Conservation (phyloP, 92 coral and sea anemone species). For the Virgularia gustaviana region DNA sequence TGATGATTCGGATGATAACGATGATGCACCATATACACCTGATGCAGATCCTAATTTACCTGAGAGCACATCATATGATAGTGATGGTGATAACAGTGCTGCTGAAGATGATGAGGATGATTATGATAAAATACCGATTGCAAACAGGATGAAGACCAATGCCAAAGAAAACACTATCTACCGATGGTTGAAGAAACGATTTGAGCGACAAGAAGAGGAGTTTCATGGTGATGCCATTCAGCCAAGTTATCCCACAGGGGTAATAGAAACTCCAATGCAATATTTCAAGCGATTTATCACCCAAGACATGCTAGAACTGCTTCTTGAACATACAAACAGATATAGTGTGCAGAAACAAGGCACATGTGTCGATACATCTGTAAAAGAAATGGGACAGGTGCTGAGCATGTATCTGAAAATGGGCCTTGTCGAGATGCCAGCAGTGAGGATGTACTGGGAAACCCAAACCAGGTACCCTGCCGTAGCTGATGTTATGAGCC, state of each 20-base stretch:
- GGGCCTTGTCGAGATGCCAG: conserved; percentile 33
- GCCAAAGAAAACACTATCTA: not conserved
- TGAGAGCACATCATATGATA: too few species aligned
- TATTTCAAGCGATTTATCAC: conserved; percentile 25
- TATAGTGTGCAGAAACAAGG: conserved; percentile 27
- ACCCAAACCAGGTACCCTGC: conserved; percentile 6
- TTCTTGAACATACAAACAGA: conserved; percentile 17
- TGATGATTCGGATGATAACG: conserved; percentile 20
- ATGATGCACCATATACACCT: too few species aligned
- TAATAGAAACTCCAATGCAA: conserved; percentile 16
- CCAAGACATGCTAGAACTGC: conserved; percentile 18
- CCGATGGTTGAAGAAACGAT: conserved; percentile 7
- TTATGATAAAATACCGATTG: not conserved
- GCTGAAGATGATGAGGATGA: not conserved
- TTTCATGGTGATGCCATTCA: conserved; percentile 8
- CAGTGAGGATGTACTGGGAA: conserved; percentile 26
- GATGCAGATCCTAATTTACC: not conserved
- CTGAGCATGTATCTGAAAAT: conserved; percentile 29
- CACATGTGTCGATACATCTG: conserved; percentile 14
- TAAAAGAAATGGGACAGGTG: conserved; percentile 24
- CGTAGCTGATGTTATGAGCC: conserved; percentile 21
- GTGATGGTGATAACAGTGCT: not conserved
- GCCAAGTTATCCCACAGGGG: conserved; percentile 18
- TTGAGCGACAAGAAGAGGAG: not conserved
- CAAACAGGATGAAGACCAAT: not conserved